Conservation (phyloP, 2,797 vertebrate species). For the Bryconaethiops microstoma region DNA sequence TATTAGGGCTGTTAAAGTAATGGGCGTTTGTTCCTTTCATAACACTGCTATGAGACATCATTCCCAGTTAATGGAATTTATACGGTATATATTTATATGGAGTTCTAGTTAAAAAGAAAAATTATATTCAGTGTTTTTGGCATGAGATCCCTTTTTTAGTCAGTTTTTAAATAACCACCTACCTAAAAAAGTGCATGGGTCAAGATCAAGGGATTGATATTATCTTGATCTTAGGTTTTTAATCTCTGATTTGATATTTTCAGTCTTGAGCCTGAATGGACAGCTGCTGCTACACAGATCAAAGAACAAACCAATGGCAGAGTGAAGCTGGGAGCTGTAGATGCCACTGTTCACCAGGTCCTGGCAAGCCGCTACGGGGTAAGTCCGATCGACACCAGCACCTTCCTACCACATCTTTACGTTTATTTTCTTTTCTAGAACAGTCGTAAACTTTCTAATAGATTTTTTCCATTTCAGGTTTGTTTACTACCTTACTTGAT, state of each 20-base stretch:
- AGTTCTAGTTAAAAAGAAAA: not conserved
- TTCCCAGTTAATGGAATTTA: not conserved
- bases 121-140: not conserved
- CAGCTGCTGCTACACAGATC: conserved; percentile 88
- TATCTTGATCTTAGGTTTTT: not conserved
- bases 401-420: not conserved
- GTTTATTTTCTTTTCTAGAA: not conserved
- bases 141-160: too few relatives aligned
- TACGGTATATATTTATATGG: not conserved
- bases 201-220: not conserved
- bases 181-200: not conserved
- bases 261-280: conserved; percentile 92
- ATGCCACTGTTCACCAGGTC: conserved; percentile 89
- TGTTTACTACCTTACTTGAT: not conserved
- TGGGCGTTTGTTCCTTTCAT: not conserved
- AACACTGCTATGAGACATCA: not conserved
- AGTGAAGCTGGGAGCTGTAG: conserved; percentile 90
- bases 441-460: not conserved
- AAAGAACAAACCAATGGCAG: conserved; percentile 93
- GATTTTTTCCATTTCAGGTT: too few relatives aligned
- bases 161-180: not conserved
- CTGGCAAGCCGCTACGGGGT: conserved; percentile 90
- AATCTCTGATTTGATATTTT: conserved; percentile 10
- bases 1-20: not conserved
- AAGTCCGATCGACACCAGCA: conserved; percentile 59